A percentile compares a stretch with the other conserved stretches of the same genome.
phyloP scores from a whole-genome alignment of 2,888 invertebrate genomes.

The Drosophila hamatofila region DNA sequence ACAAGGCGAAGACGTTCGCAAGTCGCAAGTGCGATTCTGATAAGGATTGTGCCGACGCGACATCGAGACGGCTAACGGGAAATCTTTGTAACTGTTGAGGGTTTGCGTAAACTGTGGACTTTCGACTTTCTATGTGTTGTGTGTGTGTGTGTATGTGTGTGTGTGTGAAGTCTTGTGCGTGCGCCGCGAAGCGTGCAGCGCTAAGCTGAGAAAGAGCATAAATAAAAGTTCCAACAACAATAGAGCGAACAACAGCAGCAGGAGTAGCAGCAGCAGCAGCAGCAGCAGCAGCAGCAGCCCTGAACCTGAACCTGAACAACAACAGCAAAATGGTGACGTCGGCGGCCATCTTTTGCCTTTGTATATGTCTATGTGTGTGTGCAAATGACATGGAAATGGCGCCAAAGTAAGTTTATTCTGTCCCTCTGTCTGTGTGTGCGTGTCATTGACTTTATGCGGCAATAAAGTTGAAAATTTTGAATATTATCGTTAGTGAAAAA shows the following conservation, averaged over 20 bases:
- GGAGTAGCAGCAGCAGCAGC: neutral
- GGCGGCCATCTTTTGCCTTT: slow-evolving; percentile 66
- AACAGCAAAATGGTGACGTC: slow-evolving; percentile 78
- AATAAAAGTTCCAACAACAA: slow-evolving; percentile 71
- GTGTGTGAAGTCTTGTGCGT: slow-evolving; percentile 38
- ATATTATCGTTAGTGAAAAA: slow-evolving; percentile 81
- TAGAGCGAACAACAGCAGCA: slow-evolving; percentile 22
- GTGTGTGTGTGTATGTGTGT: neutral
- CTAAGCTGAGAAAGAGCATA: slow-evolving; percentile 81
- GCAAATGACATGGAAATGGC: slow-evolving; percentile 70
- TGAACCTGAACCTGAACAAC: slow-evolving; percentile 30
- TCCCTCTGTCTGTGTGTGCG: neutral
- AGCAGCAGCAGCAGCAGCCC: slow-evolving; percentile 5
- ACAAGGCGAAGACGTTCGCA: slow-evolving; percentile 48
- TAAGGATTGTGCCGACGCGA: slow-evolving; percentile 55
- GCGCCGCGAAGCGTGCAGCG: slow-evolving; percentile 77
- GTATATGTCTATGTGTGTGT: slow-evolving; percentile 16
- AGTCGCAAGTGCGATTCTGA: slow-evolving; percentile 58
- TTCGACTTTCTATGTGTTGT: neutral
- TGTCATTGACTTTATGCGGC: slow-evolving; percentile 75
- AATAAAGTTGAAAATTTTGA: slow-evolving; percentile 80
- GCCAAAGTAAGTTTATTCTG: slow-evolving; percentile 70
- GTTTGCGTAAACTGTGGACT: slow-evolving; percentile 1
- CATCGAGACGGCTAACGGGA: slow-evolving; percentile 22
- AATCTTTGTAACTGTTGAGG: slow-evolving; percentile 39